These are phyloP conservation scores for Penaeus vannamei DNA, from an alignment of 1,140 invertebrate genomes.

Conservation along the genomic window DNA sequence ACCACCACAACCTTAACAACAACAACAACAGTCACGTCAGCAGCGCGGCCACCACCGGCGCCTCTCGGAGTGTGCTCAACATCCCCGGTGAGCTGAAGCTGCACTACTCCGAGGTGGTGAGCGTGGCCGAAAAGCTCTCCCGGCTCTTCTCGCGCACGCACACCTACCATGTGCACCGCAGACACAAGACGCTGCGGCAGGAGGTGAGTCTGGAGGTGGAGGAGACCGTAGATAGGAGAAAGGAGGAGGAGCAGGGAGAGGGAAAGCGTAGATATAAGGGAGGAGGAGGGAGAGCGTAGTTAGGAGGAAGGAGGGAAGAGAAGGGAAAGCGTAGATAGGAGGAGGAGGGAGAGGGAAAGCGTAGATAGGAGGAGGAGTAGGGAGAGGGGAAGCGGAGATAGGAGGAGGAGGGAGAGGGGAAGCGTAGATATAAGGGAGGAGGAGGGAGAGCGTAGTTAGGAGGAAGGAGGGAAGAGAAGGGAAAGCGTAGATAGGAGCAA, in stretches of 20 bases:
- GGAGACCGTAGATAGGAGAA: neutral
- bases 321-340: no score
- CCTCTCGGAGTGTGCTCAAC: slow-evolving; percentile 70
- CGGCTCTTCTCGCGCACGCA: slow-evolving; percentile 79
- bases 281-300: no score
- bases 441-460: neutral
- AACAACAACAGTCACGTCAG: slow-evolving; percentile 37
- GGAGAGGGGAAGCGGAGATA: no score
- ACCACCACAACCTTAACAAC: slow-evolving; percentile 22
- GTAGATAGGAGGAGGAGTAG: no score
- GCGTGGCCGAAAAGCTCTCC: slow-evolving; percentile 81
- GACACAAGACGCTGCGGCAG: slow-evolving; percentile 77
- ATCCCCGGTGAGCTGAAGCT: slow-evolving; percentile 59
- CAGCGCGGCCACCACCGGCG: slow-evolving; percentile 12
- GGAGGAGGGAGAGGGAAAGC: no score
- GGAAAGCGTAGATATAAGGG: no score
- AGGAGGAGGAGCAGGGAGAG: neutral
- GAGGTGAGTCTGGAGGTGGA: slow-evolving; percentile 41
- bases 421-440: no score
- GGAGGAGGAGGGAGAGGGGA: no score
- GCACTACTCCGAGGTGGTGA: slow-evolving; percentile 70
- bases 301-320: no score
- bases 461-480: neutral
- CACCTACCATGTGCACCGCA: slow-evolving; percentile 82
- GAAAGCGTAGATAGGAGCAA: no score